Conservation (phyloP, 2,888 invertebrate genomes). For the Pachydiplax longipennis region DNA sequence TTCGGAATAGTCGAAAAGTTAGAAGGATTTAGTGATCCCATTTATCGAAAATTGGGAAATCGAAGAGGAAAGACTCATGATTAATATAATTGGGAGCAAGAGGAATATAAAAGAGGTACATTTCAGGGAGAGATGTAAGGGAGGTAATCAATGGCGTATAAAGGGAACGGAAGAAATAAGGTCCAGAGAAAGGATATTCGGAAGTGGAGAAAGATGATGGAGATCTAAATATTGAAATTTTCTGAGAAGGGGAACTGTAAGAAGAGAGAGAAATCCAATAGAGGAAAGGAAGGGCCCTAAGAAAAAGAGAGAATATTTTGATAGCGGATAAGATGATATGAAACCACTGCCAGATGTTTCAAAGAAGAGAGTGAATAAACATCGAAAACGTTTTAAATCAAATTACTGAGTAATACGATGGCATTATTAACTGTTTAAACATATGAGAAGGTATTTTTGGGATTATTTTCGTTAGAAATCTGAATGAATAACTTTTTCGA, state of each 20-base stretch:
- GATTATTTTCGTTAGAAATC: too few relatives aligned
- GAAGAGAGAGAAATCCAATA: background rate
- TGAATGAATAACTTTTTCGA: too few relatives aligned
- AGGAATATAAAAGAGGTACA: background rate
- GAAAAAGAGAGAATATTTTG: background rate
- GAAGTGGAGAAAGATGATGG: background rate
- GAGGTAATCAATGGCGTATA: background rate
- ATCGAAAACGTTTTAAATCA: too few relatives aligned
- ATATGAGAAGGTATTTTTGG: too few relatives aligned
- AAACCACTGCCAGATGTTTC: too few relatives aligned
- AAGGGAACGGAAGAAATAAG: background rate
- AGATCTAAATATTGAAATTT: background rate
- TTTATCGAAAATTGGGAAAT: constrained; percentile 47
- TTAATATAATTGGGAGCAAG: background rate
- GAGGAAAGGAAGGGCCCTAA: background rate
- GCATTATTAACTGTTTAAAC: too few relatives aligned
- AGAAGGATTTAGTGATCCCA: too few relatives aligned
- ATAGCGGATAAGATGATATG: background rate
- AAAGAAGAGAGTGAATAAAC: too few relatives aligned
- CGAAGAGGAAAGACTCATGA: constrained; percentile 17
- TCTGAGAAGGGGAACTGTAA: background rate
- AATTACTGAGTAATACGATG: too few relatives aligned
- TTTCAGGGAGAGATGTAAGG: too few relatives aligned
- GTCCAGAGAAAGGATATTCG: background rate
- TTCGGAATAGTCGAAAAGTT: too few relatives aligned